A percentile compares a stretch with the other conserved stretches of the same genome.
Conservation (phyloP, 2,113 vertebrate genomes). For the Herpetotheres cachinnans region DNA sequence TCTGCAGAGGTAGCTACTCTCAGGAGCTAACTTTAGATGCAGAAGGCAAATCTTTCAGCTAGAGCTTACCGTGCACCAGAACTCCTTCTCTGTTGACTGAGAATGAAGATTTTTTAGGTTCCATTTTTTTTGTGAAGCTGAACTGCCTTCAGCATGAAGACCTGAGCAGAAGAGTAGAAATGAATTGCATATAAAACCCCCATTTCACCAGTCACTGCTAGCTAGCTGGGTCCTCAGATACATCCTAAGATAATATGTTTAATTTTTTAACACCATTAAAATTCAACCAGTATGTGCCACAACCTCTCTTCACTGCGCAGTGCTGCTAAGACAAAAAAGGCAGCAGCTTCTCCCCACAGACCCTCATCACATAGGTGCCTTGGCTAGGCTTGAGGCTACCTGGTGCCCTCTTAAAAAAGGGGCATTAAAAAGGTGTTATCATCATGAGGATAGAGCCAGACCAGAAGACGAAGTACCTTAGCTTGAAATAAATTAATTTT, state of each 20-base stretch:
- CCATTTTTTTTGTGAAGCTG: neutral
- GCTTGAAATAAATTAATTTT: neutral
- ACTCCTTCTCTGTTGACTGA: neutral
- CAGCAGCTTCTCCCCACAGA: neutral
- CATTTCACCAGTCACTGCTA: neutral
- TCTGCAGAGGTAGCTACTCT: neutral
- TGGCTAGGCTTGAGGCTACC: neutral
- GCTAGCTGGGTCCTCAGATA: neutral
- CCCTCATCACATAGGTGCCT: neutral
- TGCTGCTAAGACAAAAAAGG: neutral
- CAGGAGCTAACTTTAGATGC: neutral
- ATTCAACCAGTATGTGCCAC: neutral
- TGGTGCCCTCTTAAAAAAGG: neutral
- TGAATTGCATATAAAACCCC: neutral
- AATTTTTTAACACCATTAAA: neutral
- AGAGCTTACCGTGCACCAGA: neutral
- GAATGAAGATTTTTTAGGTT: neutral
- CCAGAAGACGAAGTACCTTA: neutral
- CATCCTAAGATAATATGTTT: neutral
- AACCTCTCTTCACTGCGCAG: neutral
- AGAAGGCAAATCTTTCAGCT: neutral
- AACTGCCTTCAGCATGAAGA: neutral
- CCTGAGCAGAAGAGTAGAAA: neutral
- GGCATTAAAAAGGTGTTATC: neutral
- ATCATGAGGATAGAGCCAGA: neutral